Evolutionary conservation across 2,888 invertebrate genomes (phyloP).

Genomic region (Platypus cylindrus): DNA sequence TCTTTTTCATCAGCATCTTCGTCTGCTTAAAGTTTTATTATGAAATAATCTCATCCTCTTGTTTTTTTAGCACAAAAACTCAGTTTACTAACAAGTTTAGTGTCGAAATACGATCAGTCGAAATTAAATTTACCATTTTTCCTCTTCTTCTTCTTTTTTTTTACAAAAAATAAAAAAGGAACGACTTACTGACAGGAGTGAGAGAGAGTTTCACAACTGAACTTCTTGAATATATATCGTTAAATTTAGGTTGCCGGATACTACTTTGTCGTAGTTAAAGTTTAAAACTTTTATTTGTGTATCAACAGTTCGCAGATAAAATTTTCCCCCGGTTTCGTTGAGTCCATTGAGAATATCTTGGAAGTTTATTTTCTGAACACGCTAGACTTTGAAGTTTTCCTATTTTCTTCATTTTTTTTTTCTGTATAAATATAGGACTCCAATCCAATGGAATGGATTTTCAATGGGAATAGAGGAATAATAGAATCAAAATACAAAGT

Average conservation of each 20-base stretch:
- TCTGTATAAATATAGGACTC: slow-evolving; percentile 8
- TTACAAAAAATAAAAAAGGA: no score
- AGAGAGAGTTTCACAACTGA: slow-evolving; percentile 8
- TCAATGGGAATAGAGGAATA: no score
- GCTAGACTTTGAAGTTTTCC: slow-evolving; percentile 3
- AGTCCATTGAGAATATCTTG: slow-evolving; percentile 8
- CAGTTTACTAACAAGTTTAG: slow-evolving; percentile 3
- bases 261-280: slow-evolving; percentile 13
- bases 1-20: no score
- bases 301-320: slow-evolving; percentile 17
- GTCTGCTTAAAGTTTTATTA: no score
- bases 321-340: slow-evolving; percentile 9
- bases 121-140: slow-evolving; percentile 9
- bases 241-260: slow-evolving; percentile 12
- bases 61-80: no score
- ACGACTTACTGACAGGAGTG: slow-evolving; percentile 8
- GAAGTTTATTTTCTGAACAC: slow-evolving; percentile 10
- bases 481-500: no score
- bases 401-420: slow-evolving; percentile 11
- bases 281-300: slow-evolving; percentile 15
- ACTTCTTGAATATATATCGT: slow-evolving; percentile 13
- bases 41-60: no score
- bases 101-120: slow-evolving; percentile 6
- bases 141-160: no score
- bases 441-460: slow-evolving; percentile 11